A percentile compares a stretch with the other conserved stretches of the same genome.
Evolutionary conservation across 2,113 vertebrate species (phyloP).

Genomic region (Odontesthes bonariensis): DNA sequence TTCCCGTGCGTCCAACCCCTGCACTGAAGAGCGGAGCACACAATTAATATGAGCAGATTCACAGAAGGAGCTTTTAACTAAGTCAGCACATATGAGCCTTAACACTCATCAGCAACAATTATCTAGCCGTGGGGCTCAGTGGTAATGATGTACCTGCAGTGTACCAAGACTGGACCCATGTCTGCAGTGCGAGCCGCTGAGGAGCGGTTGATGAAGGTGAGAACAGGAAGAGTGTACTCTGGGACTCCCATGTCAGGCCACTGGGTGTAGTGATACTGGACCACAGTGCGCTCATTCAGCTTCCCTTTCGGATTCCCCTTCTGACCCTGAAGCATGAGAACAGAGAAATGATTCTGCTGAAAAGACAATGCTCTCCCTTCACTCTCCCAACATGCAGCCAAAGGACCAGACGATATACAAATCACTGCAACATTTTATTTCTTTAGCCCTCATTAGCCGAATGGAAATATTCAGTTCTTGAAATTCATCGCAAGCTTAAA

Average conservation of each 20-base stretch:
- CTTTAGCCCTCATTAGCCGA: neutral
- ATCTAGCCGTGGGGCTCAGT: slow-evolving; percentile 14
- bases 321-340: slow-evolving; percentile 84
- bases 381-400: neutral
- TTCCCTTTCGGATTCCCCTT: slow-evolving; percentile 93
- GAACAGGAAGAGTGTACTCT: slow-evolving; percentile 94
- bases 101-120: slow-evolving; percentile 19
- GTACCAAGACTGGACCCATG: slow-evolving; percentile 94
- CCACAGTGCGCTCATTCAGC: slow-evolving; percentile 90
- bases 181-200: slow-evolving; percentile 87
- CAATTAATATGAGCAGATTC: slow-evolving; percentile 37
- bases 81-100: slow-evolving; percentile 28
- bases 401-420: neutral
- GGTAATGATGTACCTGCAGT: slow-evolving; percentile 90
- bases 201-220: slow-evolving; percentile 96
- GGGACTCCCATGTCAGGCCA: slow-evolving; percentile 99
- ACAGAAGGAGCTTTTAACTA: slow-evolving; percentile 35
- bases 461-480: neutral
- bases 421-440: neutral
- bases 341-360: slow-evolving; percentile 1
- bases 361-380: neutral
- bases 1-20: slow-evolving; percentile 97
- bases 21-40: slow-evolving; percentile 82
- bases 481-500: neutral
- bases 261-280: slow-evolving; percentile 98